Conservation (phyloP, 2,113 vertebrate species). For the Pica pica region DNA sequence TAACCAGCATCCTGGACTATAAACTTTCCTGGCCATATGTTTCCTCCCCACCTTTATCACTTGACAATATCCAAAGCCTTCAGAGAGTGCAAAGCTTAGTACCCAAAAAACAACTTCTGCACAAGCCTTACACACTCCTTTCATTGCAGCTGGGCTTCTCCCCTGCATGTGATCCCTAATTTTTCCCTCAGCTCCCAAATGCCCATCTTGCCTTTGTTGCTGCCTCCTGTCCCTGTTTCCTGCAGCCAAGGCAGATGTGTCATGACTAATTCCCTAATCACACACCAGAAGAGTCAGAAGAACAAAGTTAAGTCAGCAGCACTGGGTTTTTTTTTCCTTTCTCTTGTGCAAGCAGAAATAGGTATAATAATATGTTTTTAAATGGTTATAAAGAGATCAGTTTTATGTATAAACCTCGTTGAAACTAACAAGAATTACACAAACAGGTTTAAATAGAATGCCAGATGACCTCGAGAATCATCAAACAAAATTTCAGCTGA, state of each 20-base stretch:
- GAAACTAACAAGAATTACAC: background rate
- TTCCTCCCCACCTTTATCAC: background rate
- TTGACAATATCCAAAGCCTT: background rate
- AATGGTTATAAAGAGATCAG: background rate
- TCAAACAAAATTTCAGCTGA: background rate
- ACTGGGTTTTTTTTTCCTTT: background rate
- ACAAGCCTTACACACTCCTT: background rate
- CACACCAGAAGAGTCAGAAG: background rate
- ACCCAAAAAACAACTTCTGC: background rate
- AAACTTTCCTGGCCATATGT: background rate
- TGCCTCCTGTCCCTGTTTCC: background rate
- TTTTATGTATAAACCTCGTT: background rate
- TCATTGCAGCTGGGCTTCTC: background rate
- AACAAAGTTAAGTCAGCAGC: background rate
- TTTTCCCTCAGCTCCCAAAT: background rate
- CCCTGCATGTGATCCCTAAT: background rate
- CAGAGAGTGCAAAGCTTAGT: background rate
- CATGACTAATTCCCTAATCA: background rate
- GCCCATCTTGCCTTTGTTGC: background rate
- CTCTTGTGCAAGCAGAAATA: background rate
- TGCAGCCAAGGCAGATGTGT: background rate
- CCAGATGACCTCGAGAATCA: background rate
- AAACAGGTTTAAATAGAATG: background rate
- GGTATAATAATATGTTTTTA: background rate
- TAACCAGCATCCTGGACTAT: background rate